Evolutionary conservation across 1,140 invertebrate species (phyloP), one percentile per base, ranked within the genome.

Genomic region (Sitobion miscanthi): DNA sequence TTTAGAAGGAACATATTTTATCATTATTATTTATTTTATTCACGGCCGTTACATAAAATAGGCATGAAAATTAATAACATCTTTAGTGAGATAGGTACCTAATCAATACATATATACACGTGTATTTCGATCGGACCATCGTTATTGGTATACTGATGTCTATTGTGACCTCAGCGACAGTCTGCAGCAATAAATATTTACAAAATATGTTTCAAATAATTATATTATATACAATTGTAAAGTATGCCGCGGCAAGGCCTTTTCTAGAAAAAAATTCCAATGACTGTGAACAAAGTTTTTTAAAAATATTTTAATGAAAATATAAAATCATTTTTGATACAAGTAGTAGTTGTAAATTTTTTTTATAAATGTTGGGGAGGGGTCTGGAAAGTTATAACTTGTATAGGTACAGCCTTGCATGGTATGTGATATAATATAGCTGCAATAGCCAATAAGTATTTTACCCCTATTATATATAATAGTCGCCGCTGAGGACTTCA

Each of bases 21-120:
- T 69, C 62, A 77, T n/a, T 77, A 77, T 77, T 77, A 17, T 77
- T n/a, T 77, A 77, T 77, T 77, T n/a, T 77, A 77, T n/a, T 77
- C 62, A 77, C 62, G 62, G n/a, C n/a, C 62, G 62, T n/a, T 77
- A 69, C 62, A 77, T 77, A 2, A 77, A 77, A 77, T 77, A 77
- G n/a, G 62, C 62, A 77, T 77, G n/a, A 6, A 77, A 77, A n/a
- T 77, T 77, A n/a, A 69, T 11, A 77, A n/a, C n/a, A 35, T 77
- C n/a, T 77, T 17, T 77, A 14, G 30, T n/a, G 62, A n/a, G n/a
- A n/a, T 77, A 47, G 7, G 45, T 47, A 69, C 30, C 14, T 77
- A 17, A 77, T 77, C 62, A n/a, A 23, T 54, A 23, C 20, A 23
- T 54, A 77, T 54, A 77, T 77, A n/a, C 62, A 62, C 25, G 7